Percentiles rank a stretch among this genome's conserved stretches.
Conservation (phyloP, 2,113 vertebrate genomes). For the Thunnus thynnus region DNA sequence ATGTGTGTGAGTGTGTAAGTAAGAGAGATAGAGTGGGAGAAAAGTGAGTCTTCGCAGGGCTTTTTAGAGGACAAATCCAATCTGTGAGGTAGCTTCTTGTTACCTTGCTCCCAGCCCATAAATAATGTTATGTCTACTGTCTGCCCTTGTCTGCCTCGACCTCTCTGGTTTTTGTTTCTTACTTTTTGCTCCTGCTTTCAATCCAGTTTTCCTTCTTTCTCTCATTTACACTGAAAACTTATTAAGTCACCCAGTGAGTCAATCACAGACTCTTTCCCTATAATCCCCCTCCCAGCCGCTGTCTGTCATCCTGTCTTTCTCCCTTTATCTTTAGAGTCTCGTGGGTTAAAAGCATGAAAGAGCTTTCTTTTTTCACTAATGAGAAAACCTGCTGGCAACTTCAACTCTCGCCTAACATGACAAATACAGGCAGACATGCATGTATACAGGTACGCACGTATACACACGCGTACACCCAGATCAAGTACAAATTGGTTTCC, state of each 20-base stretch:
- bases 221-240: conserved; percentile 48
- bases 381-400: conserved; percentile 65
- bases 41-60: conserved; percentile 44
- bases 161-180: conserved; percentile 27
- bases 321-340: conserved; percentile 60
- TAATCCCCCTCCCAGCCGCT: conserved; percentile 49
- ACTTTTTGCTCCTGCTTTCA: conserved; percentile 20
- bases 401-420: conserved; percentile 54
- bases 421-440: conserved; percentile 38
- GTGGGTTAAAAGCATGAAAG: conserved; percentile 62
- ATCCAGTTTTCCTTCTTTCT: conserved; percentile 26
- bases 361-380: conserved; percentile 63
- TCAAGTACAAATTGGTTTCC: conserved; percentile 10
- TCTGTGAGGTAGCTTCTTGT: conserved; percentile 65
- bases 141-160: conserved; percentile 33
- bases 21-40: conserved; percentile 38
- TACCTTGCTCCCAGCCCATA: conserved; percentile 71
- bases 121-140: conserved; percentile 72
- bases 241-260: conserved; percentile 58
- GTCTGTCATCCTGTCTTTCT: conserved; percentile 59
- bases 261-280: conserved; percentile 43
- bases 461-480: neutral
- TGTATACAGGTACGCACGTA: conserved; percentile 12
- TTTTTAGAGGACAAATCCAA: conserved; percentile 64
- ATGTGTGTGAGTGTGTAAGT: conserved; percentile 24